A percentile compares a stretch with the other conserved stretches of the same genome.
Conservation (phyloP, 2,113 vertebrate species). For the Percopsis transmontana region DNA sequence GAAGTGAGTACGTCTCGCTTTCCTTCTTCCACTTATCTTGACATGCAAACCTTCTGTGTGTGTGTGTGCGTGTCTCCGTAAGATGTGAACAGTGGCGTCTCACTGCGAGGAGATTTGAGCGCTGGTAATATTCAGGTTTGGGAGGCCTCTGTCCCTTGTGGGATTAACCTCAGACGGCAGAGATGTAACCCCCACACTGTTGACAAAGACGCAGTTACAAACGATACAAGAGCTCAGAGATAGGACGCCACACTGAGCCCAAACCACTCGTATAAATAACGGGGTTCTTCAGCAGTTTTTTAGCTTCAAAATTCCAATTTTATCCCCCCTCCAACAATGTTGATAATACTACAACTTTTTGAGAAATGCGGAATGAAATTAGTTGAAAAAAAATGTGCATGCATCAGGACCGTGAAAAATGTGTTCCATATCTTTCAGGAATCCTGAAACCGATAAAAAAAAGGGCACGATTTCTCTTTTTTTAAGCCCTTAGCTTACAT, state of each 20-base stretch:
- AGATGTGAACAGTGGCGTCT: constrained; percentile 73
- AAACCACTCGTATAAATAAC: constrained; percentile 28
- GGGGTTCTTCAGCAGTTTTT: constrained; percentile 11
- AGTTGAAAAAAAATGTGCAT: too few relatives aligned
- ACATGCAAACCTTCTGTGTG: constrained; percentile 73
- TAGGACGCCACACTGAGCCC: constrained; percentile 28
- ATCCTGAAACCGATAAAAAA: too few relatives aligned
- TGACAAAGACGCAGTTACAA: constrained; percentile 65
- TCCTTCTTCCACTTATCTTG: constrained; percentile 74
- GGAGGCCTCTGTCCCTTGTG: constrained; percentile 55
- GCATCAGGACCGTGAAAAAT: too few relatives aligned
- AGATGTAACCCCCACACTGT: constrained; percentile 64
- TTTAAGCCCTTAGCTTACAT: too few relatives aligned
- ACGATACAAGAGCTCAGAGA: constrained; percentile 65
- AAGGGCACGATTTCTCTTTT: too few relatives aligned
- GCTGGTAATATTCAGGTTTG: constrained; percentile 73
- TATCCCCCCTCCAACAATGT: too few relatives aligned
- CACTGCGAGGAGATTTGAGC: constrained; percentile 68
- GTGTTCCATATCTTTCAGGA: too few relatives aligned
- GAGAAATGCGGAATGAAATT: too few relatives aligned
- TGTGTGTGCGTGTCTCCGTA: constrained; percentile 51
- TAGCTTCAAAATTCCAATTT: constrained; percentile 9
- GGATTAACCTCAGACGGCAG: constrained; percentile 74
- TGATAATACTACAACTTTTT: too few relatives aligned
- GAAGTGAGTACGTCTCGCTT: constrained; percentile 63